These are phyloP conservation scores for Nephrotoma guestfalica DNA, from an alignment of 2,888 invertebrate genomes.

Conservation along the genomic window DNA sequence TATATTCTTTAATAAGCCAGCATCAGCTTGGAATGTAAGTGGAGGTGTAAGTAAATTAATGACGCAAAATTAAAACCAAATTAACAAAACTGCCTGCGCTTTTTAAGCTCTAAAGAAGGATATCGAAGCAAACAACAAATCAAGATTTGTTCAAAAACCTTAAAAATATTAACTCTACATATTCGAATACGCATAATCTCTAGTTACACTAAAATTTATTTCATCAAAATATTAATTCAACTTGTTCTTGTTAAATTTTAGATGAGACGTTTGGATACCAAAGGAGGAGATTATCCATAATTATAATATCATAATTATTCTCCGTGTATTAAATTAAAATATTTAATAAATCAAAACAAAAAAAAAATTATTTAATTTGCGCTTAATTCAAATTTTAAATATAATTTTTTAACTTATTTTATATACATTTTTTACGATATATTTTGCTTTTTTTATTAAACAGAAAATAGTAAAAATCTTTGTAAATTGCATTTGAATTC, in stretches of 20 bases:
- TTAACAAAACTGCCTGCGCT: neutral
- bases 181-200: no score
- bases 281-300: constrained; percentile 3
- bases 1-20: neutral
- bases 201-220: neutral
- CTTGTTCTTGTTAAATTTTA: neutral
- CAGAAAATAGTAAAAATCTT: no score
- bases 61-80: neutral
- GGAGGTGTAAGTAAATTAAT: neutral
- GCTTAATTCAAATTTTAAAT: neutral
- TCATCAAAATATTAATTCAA: neutral
- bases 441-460: neutral
- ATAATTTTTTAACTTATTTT: neutral
- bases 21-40: neutral
- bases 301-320: neutral
- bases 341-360: neutral
- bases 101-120: neutral
- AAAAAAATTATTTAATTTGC: neutral
- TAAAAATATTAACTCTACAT: no score
- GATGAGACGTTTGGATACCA: constrained; percentile 4
- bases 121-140: no score
- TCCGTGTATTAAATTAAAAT: neutral
- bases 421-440: neutral
- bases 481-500: no score
- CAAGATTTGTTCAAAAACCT: no score